Base-by-base conservation (phyloP, 2,888 invertebrate species). In the Amiota minor region DNA sequence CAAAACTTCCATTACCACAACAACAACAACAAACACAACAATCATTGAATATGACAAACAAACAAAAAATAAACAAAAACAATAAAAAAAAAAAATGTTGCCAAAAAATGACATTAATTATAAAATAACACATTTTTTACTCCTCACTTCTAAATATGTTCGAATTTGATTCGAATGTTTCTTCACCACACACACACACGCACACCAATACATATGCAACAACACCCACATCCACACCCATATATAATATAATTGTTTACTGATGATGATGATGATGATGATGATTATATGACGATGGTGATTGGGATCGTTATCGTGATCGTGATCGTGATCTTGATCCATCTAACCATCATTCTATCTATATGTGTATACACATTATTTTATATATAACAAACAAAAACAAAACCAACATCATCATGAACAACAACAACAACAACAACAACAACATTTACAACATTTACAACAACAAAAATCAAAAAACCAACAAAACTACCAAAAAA, bases 401-500 rank as follows among this genome's bases (percentile, higher is more conserved):
- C 18, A 69, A 77, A 62, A 49, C 56, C 64, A 64, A 64, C 72
- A 72, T 73, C n/a, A 76, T 67, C 70, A 68, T 46, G 46, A 68
- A 71, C 50, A 70, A 71, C 12, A 69, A 53, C 55, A 53, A 72
- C 75, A 67, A 74, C 70, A 69, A 73, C 55, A 59, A 74, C 70
- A 59, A 72, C 70, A 62, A 72, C 56, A 74, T 70, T 62, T 56
- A 72, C 76, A 78, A 71, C 71, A 62, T n/a, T n/a, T n/a, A 71
- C 72, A 79, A 75, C 68, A 72, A 71, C 70, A 74, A 71, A 76
- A 79, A 77, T n/a, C n/a, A 79, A 80, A 80, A 79, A 76, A 64
- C 67, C 55, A 65, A 70, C 55, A 65, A 70, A 59, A 47, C 45
- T 20, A 47, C 16, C 23, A 16, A n/a, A 56, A 53, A 53, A 72